Evolutionary conservation across 2,888 invertebrate genomes (phyloP).

Genomic region (Pristionchus japonicus): DNA sequence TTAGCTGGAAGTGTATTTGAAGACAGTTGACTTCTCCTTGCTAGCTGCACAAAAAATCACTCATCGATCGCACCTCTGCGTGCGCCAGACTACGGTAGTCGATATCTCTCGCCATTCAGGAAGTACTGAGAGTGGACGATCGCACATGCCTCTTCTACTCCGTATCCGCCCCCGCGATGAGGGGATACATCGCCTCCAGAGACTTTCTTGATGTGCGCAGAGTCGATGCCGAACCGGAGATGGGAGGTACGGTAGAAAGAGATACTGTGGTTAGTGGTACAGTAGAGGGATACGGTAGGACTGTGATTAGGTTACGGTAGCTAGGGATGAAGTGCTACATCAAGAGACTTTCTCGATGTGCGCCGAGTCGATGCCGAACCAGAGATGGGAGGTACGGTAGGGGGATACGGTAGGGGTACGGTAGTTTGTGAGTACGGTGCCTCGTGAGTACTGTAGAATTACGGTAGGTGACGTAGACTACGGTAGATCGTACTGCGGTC

Average conservation of each 20-base stretch:
- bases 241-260: constrained; percentile 4
- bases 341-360: too few species aligned
- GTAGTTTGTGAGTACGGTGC: background rate
- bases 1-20: too few species aligned
- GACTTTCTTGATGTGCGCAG: constrained; percentile 47
- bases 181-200: constrained; percentile 65
- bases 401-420: background rate
- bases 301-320: too few species aligned
- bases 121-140: constrained; percentile 58
- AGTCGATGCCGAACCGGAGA: constrained; percentile 30
- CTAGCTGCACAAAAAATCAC: background rate
- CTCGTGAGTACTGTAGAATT: background rate
- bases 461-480: background rate
- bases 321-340: too few species aligned
- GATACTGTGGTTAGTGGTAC: background rate
- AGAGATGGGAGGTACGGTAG: background rate
- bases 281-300: too few species aligned
- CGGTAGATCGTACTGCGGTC: background rate
- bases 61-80: background rate
- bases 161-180: constrained; percentile 66
- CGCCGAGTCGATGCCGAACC: background rate
- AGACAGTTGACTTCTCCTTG: too few species aligned
- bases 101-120: constrained; percentile 47
- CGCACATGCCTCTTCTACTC: constrained; percentile 67
- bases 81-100: background rate